A percentile compares a stretch with the other conserved stretches of the same genome.
These are phyloP conservation scores for Eriosoma lanigerum DNA, from an alignment of 1,140 invertebrate genomes.

Conservation along the genomic window DNA sequence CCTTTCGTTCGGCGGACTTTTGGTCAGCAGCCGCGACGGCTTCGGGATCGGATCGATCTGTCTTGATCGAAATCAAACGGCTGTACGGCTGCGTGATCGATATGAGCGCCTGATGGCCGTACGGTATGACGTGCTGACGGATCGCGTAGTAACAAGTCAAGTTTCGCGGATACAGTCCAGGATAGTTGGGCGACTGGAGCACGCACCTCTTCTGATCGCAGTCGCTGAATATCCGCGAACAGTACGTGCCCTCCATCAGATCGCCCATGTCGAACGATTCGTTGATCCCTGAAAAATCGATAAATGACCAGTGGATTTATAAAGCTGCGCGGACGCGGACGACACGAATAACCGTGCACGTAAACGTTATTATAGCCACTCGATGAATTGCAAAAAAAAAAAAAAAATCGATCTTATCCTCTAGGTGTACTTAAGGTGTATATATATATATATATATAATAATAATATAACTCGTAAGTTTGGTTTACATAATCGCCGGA, in stretches of 20 bases:
- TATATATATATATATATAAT: too few species aligned
- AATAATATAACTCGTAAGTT: too few species aligned
- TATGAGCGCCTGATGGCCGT: conserved; percentile 81
- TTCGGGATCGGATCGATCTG: conserved; percentile 53
- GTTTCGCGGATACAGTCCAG: conserved; percentile 86
- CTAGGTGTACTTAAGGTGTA: too few species aligned
- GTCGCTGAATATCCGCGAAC: conserved; percentile 84
- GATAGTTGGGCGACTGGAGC: conserved; percentile 88
- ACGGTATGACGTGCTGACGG: conserved; percentile 75
- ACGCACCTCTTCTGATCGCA: conserved; percentile 83
- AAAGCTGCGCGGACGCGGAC: too few species aligned
- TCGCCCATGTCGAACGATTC: conserved; percentile 71
- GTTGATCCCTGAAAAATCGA: conserved; percentile 47
- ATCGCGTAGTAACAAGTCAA: conserved; percentile 86
- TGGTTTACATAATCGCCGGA: not conserved
- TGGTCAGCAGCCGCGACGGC: not conserved
- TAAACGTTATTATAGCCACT: too few species aligned
- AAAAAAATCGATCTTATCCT: too few species aligned
- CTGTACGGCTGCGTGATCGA: conserved; percentile 79
- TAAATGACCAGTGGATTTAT: too few species aligned
- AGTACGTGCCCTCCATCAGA: conserved; percentile 84
- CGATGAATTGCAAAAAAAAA: not conserved
- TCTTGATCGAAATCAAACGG: conserved; percentile 68
- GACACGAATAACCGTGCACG: too few species aligned
- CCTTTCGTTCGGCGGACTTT: conserved; percentile 41